Evolutionary conservation across 2,113 vertebrate species (phyloP).

Genomic region (Dolichallabes microphthalmus): DNA sequence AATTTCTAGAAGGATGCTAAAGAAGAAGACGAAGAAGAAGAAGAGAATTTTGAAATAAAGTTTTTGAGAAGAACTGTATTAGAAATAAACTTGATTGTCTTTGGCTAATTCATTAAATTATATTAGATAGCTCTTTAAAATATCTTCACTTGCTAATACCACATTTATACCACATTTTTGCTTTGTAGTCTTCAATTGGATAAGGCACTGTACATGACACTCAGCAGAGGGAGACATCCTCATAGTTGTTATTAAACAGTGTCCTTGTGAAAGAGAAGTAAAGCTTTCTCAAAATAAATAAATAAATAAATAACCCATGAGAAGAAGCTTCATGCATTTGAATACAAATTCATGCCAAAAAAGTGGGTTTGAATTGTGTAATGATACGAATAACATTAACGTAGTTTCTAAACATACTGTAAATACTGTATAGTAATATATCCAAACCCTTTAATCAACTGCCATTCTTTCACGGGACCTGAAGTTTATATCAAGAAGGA

Average conservation of each 20-base stretch:
- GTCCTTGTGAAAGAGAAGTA: not conserved
- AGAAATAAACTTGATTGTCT: not conserved
- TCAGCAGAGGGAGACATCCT: constrained; percentile 42
- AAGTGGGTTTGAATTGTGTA: too few species aligned
- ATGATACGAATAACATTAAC: too few species aligned
- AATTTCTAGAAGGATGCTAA: not conserved
- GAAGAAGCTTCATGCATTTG: too few species aligned
- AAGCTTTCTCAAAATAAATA: not conserved
- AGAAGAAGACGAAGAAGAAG: not conserved
- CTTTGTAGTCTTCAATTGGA: not conserved
- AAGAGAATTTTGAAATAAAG: not conserved
- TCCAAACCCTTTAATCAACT: too few species aligned
- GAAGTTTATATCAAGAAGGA: too few species aligned
- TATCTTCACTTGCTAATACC: not conserved
- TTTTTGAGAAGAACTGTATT: not conserved
- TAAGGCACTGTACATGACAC: not conserved
- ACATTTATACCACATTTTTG: not conserved
- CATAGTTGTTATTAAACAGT: not conserved
- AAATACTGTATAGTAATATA: too few species aligned
- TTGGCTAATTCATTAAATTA: not conserved
- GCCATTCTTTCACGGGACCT: too few species aligned
- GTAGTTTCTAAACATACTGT: too few species aligned
- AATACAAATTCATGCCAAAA: too few species aligned
- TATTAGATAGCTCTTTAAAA: not conserved
- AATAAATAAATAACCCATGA: too few species aligned